Base-by-base conservation (phyloP, 2,797 vertebrate genomes). In the Streptopelia turtur region DNA sequence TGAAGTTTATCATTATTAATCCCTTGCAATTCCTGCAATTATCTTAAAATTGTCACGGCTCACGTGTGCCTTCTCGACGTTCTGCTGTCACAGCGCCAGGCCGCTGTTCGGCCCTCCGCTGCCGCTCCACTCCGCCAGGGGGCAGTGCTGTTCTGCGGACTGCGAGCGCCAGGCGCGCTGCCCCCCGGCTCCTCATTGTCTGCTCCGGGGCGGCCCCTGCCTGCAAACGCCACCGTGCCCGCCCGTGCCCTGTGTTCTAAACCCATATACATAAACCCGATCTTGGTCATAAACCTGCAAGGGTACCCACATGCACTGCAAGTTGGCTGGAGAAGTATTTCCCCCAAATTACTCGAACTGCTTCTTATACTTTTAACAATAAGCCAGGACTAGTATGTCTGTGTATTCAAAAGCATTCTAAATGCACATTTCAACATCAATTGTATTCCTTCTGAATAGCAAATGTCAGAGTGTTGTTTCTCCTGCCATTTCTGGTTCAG, bases 31-130 rank as follows among this genome's bases (percentile, higher is more conserved):
- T 35, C 60, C 82, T 1, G 43, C 50, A 5, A 27, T 60, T 27
- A 47, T 2, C 15, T 63, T 23, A 30, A 6, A 18, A 7, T 13
- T 22, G 43, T 12, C 9, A 30, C 5, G 45, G 72, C 35, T 65
- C 1, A 0, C 2, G 1, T 5, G 10, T 3, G 0, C 28, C 52
- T 75, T n/a, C 28, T 18, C 5, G 23, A 5, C 21, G 57, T 41
- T 28, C n/a, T 35, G 7, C 8, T 5, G 43, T 8, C 43, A 18
- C 7, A 43, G 43, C 43, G 17, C 43, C 43, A 18, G 43, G 43
- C 17, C 17, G 17, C 43, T 17, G 43, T 9, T 43, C 43, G 43
- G 43, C 43, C 16, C 43, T 43, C 43, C 43, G 43, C 17, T 43
- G 43, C 43, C 43, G 43, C 43, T 43, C 43, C 43, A 43, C 43